Conservation (phyloP, 2,888 invertebrate species). For the Tricholauxania praeusta region DNA sequence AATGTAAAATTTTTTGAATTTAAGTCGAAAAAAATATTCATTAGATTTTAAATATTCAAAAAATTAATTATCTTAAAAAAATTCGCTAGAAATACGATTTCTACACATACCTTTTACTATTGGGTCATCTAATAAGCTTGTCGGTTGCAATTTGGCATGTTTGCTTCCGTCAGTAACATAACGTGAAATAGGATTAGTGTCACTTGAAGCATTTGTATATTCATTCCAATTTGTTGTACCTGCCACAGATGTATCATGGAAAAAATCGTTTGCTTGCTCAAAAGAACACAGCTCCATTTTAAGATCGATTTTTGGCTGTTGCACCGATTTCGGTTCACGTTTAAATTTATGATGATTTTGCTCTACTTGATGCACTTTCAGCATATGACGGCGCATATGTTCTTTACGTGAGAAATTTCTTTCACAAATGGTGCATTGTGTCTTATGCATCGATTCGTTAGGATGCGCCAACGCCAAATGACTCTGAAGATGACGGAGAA, state of each 20-base stretch:
- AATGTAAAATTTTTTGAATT: too few species aligned
- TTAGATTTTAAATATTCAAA: too few species aligned
- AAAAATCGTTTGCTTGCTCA: not conserved
- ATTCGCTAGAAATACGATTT: too few species aligned
- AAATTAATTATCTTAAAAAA: too few species aligned
- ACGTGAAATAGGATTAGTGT: slow-evolving; percentile 60
- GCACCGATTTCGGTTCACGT: slow-evolving; percentile 30
- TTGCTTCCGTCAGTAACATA: slow-evolving; percentile 45
- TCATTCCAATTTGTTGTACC: slow-evolving; percentile 7
- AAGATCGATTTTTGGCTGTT: slow-evolving; percentile 51
- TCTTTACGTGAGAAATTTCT: slow-evolving; percentile 67
- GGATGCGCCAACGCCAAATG: slow-evolving; percentile 61
- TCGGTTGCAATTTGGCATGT: slow-evolving; percentile 12
- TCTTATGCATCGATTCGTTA: slow-evolving; percentile 37
- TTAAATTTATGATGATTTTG: not conserved
- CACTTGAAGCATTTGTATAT: slow-evolving; percentile 40
- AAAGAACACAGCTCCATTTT: slow-evolving; percentile 9
- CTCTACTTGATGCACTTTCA: slow-evolving; percentile 62
- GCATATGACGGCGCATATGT: slow-evolving; percentile 69
- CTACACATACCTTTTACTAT: slow-evolving; percentile 28
- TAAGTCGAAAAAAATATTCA: too few species aligned
- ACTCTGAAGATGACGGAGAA: slow-evolving; percentile 67
- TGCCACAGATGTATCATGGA: not conserved
- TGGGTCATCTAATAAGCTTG: not conserved
- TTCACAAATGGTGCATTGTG: slow-evolving; percentile 26